These are phyloP conservation scores for Nylanderia fulva DNA, from an alignment of 1,140 invertebrate species.

Conservation along the genomic window DNA sequence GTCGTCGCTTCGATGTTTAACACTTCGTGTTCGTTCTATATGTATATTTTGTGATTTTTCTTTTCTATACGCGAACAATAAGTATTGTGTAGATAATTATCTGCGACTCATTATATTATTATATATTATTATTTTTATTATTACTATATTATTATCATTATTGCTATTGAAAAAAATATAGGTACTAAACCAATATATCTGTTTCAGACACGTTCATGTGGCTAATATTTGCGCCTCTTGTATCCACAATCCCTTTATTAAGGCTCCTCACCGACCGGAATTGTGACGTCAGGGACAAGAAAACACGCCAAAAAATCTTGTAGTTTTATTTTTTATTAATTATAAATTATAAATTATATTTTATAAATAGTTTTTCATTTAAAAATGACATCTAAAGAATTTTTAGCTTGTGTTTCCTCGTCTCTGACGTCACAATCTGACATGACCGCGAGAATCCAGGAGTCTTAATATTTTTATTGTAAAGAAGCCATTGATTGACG, in stretches of 20 bases:
- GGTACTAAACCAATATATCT: constrained; percentile 82
- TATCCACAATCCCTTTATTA: not conserved
- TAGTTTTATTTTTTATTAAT: too few species aligned
- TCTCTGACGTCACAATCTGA: too few species aligned
- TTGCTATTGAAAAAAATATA: constrained; percentile 80
- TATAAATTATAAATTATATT: too few species aligned
- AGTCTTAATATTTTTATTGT: too few species aligned
- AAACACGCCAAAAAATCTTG: too few species aligned
- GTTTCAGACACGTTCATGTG: constrained; percentile 66
- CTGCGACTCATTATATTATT: constrained; percentile 81
- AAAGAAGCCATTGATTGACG: not conserved
- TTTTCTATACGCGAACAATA: constrained; percentile 84
- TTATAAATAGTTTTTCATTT: too few species aligned
- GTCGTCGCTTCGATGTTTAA: constrained; percentile 49
- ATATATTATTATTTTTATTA: constrained; percentile 80
- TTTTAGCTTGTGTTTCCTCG: too few species aligned
- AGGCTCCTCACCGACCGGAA: too few species aligned
- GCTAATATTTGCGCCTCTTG: constrained; percentile 19
- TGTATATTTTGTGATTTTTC: constrained; percentile 87
- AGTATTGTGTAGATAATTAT: constrained; percentile 86
- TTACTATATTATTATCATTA: constrained; percentile 78
- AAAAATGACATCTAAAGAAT: too few species aligned
- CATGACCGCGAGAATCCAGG: too few species aligned
- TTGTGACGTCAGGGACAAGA: too few species aligned
- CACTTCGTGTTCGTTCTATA: constrained; percentile 76